Conservation (phyloP, 2,888 invertebrate genomes). For the Phlogophora meticulosa region DNA sequence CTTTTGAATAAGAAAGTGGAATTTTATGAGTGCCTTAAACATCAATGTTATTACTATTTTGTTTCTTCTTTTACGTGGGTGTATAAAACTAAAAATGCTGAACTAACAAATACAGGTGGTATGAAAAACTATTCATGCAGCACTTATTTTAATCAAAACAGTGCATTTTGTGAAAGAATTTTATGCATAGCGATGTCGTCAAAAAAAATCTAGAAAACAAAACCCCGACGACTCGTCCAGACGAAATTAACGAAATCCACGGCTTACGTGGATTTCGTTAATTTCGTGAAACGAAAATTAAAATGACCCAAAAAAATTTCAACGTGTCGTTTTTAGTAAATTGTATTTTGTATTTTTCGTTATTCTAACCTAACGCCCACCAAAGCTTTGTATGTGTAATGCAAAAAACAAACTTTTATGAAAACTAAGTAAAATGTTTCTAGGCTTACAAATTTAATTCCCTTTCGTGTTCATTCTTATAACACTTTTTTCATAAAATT, state of each 20-base stretch:
- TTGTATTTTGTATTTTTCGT: constrained; percentile 50
- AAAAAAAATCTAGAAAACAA: constrained; percentile 44
- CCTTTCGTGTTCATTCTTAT: background rate
- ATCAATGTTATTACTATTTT: too few species aligned
- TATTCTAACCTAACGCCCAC: constrained; percentile 28
- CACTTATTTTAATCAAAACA: constrained; percentile 3
- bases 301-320: constrained; percentile 56
- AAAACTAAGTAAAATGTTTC: constrained; percentile 9
- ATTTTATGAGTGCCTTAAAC: background rate
- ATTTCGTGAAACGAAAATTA: constrained; percentile 63
- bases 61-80: background rate
- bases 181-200: constrained; percentile 31
- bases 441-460: background rate
- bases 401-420: constrained; percentile 1
- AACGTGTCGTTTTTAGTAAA: constrained; percentile 57
- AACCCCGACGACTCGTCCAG: constrained; percentile 22
- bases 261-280: constrained; percentile 63
- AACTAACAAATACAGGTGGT: too few species aligned
- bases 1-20: background rate
- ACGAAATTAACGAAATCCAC: too few species aligned
- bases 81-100: background rate
- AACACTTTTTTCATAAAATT: background rate
- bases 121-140: too few species aligned
- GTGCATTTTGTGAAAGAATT: constrained; percentile 42
- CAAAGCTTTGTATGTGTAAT: constrained; percentile 7